These are phyloP conservation scores for Melanerpes formicivorus DNA, from an alignment of 2,113 vertebrate genomes.

Conservation along the genomic window DNA sequence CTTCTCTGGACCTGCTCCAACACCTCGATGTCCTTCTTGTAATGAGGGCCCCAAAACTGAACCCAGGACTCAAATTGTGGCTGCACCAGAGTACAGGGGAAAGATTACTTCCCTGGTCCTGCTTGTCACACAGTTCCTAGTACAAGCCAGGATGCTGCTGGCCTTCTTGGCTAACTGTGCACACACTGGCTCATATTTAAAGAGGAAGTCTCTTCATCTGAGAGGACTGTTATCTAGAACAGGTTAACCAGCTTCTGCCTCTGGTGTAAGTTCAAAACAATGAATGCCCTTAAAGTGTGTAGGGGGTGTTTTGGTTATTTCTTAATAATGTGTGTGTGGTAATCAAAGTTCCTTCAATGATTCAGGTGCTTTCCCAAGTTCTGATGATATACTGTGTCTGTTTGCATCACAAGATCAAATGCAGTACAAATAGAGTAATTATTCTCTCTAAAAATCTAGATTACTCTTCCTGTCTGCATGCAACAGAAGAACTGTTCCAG, in stretches of 20 bases:
- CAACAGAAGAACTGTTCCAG: background rate
- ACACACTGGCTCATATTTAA: too few species aligned
- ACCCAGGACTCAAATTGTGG: too few species aligned
- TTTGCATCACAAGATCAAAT: slow-evolving; percentile 39
- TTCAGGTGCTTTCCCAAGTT: background rate
- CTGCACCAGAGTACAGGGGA: too few species aligned
- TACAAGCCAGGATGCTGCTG: too few species aligned
- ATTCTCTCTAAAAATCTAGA: slow-evolving; percentile 23
- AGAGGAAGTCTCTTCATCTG: background rate
- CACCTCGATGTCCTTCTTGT: too few species aligned
- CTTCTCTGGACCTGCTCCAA: too few species aligned
- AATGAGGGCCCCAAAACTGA: too few species aligned
- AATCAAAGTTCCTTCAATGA: background rate
- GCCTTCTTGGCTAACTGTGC: too few species aligned
- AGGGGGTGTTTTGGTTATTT: background rate
- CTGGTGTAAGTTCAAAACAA: background rate
- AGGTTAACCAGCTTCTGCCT: background rate
- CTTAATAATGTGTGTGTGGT: background rate
- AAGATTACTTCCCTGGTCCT: too few species aligned
- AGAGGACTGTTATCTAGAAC: background rate
- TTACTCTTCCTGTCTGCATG: slow-evolving; percentile 23
- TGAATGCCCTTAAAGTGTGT: background rate
- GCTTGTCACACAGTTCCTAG: too few species aligned
- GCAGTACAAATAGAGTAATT: background rate
- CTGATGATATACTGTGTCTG: background rate